phyloP scores from a whole-genome alignment of 2,113 vertebrate genomes.

The Neofelis nebulosa region DNA sequence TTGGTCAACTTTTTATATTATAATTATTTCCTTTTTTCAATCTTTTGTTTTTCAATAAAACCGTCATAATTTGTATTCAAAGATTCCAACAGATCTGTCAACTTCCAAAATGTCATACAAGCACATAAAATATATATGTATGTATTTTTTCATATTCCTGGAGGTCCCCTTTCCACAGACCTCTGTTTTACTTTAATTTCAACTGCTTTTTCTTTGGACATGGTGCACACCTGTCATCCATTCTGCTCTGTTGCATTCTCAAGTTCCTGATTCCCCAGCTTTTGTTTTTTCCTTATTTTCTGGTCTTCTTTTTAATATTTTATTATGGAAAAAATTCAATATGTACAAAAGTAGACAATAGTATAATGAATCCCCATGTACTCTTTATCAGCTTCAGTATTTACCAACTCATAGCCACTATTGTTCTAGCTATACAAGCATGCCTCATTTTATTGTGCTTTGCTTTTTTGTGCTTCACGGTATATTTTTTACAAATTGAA shows the following conservation, averaged over 20 bases:
- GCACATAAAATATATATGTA: background rate
- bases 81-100: background rate
- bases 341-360: background rate
- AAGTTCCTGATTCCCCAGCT: background rate
- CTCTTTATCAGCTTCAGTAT: background rate
- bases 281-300: conserved; percentile 11
- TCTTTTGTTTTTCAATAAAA: background rate
- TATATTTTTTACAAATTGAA: background rate
- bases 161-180: background rate
- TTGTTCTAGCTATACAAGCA: background rate
- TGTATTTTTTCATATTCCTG: background rate
- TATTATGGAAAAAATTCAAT: background rate
- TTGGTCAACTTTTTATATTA: background rate
- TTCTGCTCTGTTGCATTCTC: background rate
- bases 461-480: background rate
- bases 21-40: background rate
- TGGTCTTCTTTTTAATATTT: background rate
- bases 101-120: background rate
- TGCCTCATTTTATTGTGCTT: background rate
- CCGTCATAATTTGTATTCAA: background rate
- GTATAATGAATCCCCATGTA: background rate
- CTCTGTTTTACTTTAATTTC: background rate
- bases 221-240: background rate
- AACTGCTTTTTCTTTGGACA: background rate
- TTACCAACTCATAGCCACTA: background rate